Percentiles rank a stretch among this genome's conserved stretches.
Conservation (phyloP, 30 jellyfish, hydroid and myxozoan species). For the Mastigias papua region DNA sequence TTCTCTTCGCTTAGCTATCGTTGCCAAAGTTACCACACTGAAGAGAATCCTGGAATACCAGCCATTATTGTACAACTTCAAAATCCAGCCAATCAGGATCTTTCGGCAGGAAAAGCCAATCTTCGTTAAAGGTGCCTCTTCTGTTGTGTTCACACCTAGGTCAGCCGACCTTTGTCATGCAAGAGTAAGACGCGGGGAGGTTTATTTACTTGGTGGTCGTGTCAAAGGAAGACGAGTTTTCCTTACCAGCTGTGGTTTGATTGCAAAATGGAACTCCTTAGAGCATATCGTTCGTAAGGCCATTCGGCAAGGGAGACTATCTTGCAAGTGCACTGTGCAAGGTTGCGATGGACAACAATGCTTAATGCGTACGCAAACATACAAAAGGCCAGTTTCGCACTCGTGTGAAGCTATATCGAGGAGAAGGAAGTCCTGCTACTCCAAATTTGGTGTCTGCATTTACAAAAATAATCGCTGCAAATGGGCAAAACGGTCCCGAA, state of each 20-base stretch:
- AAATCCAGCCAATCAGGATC: constrained; percentile 63
- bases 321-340: constrained; percentile 85
- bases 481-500: constrained; percentile 79
- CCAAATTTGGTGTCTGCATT: constrained; percentile 78
- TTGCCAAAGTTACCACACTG: constrained; percentile 72
- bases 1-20: constrained; percentile 57
- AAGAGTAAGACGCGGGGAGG: constrained; percentile 62
- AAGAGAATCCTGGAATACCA: constrained; percentile 65
- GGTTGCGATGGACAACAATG: constrained; percentile 91
- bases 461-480: constrained; percentile 65
- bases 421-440: constrained; percentile 62
- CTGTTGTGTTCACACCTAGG: constrained; percentile 81
- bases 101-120: constrained; percentile 76
- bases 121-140: constrained; percentile 65
- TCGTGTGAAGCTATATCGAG: constrained; percentile 73
- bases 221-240: constrained; percentile 80
- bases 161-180: constrained; percentile 89
- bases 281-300: constrained; percentile 77
- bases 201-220: constrained; percentile 85
- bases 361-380: constrained; percentile 18
- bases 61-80: constrained; percentile 67
- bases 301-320: constrained; percentile 75
- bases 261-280: constrained; percentile 72
- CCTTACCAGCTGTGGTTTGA: constrained; percentile 92
- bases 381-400: constrained; percentile 74